Evolutionary conservation across 2,888 invertebrate species (phyloP).

Genomic region (Lasioglossum villosulum): DNA sequence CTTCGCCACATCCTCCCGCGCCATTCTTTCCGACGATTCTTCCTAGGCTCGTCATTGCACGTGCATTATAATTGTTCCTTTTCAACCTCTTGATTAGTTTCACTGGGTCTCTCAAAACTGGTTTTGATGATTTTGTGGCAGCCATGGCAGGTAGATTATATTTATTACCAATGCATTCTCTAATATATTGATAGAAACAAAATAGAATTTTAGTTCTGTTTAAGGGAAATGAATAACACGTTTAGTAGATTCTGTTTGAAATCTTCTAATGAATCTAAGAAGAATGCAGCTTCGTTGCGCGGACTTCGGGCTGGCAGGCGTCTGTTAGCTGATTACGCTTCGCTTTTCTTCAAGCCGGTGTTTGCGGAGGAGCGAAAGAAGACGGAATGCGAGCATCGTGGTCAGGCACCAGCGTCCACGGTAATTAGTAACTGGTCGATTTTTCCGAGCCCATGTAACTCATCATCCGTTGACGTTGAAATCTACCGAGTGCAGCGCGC

Average conservation of each 20-base stretch:
- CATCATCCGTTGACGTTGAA: slow-evolving; percentile 53
- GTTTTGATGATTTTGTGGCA: background rate
- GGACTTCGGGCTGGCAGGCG: background rate
- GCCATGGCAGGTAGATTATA: no score
- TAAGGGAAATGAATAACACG: no score
- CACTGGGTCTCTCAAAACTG: background rate
- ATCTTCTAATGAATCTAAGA: background rate
- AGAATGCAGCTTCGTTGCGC: background rate
- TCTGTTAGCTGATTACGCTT: background rate
- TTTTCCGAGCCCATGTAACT: slow-evolving; percentile 42
- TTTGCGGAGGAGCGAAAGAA: background rate
- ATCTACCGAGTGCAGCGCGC: slow-evolving; percentile 33
- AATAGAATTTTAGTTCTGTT: no score
- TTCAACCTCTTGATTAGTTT: background rate
- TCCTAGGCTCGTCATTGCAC: background rate
- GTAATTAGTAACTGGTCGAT: slow-evolving; percentile 45
- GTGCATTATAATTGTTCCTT: background rate
- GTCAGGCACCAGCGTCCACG: slow-evolving; percentile 18
- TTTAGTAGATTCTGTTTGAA: no score
- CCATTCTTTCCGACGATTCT: background rate
- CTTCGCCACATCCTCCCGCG: background rate
- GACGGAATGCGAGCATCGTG: slow-evolving; percentile 20
- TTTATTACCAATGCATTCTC: no score
- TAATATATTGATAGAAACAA: no score
- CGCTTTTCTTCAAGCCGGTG: background rate